These are phyloP conservation scores for Garra rufa DNA, from an alignment of 2,113 vertebrate species.

Conservation along the genomic window DNA sequence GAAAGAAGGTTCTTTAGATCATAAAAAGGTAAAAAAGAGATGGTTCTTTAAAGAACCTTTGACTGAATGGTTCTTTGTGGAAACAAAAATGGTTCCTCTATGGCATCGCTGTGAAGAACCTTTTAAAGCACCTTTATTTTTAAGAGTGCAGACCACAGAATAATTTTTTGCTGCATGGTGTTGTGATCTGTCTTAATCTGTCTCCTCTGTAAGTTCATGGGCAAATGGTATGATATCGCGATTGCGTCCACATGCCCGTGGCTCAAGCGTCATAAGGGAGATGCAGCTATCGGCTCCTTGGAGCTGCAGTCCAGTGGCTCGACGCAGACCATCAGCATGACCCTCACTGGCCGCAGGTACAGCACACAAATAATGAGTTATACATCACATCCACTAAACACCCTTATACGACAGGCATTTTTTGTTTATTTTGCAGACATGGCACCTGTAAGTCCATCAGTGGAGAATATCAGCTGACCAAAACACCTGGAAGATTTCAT, in stretches of 20 bases:
- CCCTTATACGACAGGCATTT: neutral
- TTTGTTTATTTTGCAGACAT: constrained; percentile 54
- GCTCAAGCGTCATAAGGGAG: constrained; percentile 70
- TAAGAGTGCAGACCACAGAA: no score
- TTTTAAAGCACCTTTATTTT: no score
- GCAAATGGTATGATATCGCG: constrained; percentile 87
- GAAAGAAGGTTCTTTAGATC: no score
- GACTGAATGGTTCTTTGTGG: no score
- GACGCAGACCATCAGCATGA: constrained; percentile 59
- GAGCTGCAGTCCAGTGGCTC: constrained; percentile 67
- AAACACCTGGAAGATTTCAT: constrained; percentile 70
- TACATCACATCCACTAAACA: neutral
- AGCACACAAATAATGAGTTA: neutral
- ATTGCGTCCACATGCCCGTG: constrained; percentile 77
- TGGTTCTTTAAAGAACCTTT: no score
- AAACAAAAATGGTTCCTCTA: no score
- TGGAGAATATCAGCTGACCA: constrained; percentile 68
- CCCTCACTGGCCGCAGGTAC: constrained; percentile 61
- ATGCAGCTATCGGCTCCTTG: constrained; percentile 75
- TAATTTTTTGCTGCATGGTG: no score
- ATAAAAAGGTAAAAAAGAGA: no score
- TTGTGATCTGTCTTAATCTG: no score
- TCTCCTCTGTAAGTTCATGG: constrained; percentile 72
- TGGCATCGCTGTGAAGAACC: no score
- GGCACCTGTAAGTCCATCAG: constrained; percentile 64